Conservation (phyloP, 2,888 invertebrate genomes). For the Baccha elongata region DNA sequence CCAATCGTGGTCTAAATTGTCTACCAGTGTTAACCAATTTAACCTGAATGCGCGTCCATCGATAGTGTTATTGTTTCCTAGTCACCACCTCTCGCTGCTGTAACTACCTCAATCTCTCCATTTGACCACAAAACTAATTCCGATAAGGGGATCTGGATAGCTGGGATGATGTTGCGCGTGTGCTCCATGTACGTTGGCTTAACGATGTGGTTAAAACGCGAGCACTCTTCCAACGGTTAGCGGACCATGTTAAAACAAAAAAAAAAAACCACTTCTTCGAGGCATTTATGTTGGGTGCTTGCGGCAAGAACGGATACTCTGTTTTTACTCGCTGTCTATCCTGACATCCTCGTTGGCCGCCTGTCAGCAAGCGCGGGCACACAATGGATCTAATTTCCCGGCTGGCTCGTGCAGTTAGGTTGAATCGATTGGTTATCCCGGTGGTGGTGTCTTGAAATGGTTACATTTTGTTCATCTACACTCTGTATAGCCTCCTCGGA, state of each 20-base stretch:
- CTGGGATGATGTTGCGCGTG: slow-evolving; percentile 57
- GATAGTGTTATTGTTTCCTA: slow-evolving; percentile 56
- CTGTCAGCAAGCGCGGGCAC: slow-evolving; percentile 52
- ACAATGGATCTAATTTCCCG: slow-evolving; percentile 69
- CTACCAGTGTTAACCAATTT: slow-evolving; percentile 68
- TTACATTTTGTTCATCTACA: slow-evolving; percentile 63
- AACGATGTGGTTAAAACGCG: slow-evolving; percentile 72
- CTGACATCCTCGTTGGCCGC: slow-evolving; percentile 62
- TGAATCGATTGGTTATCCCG: slow-evolving; percentile 50
- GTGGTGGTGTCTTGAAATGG: slow-evolving; percentile 57
- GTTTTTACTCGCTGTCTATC: slow-evolving; percentile 17
- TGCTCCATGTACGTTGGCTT: slow-evolving; percentile 62
- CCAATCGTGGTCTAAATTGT: slow-evolving; percentile 46
- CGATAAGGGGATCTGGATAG: slow-evolving; percentile 54
- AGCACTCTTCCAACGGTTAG: slow-evolving; percentile 25
- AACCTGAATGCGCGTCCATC: slow-evolving; percentile 64
- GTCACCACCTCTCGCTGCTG: slow-evolving; percentile 28
- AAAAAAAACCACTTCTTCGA: slow-evolving; percentile 15
- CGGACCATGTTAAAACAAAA: slow-evolving; percentile 33
- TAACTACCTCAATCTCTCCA: neutral
- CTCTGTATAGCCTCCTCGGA: slow-evolving; percentile 41
- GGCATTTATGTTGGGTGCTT: slow-evolving; percentile 59
- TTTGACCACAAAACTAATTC: slow-evolving; percentile 71
- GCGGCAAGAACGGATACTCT: slow-evolving; percentile 41
- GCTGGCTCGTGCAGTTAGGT: slow-evolving; percentile 21